A percentile compares a stretch with the other conserved stretches of the same genome.
Evolutionary conservation across 2,888 invertebrate species (phyloP).

Genomic region (Hirtodrosophila confusa): DNA sequence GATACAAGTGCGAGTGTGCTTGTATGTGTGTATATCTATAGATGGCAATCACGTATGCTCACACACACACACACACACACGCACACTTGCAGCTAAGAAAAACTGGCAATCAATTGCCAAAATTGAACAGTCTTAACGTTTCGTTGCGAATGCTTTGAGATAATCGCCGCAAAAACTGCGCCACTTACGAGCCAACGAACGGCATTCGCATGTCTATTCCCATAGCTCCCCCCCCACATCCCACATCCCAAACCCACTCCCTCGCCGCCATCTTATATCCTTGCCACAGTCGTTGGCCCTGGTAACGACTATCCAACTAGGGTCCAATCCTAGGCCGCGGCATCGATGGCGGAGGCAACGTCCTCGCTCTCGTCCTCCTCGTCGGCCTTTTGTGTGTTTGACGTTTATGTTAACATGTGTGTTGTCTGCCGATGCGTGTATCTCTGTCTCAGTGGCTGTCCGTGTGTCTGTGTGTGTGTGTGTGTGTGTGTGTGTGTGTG

Average conservation of each 20-base stretch:
- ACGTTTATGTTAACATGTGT: conserved; percentile 80
- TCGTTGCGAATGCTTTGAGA: conserved; percentile 61
- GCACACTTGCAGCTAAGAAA: conserved; percentile 36
- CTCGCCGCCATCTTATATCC: not conserved
- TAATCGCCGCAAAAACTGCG: conserved; percentile 73
- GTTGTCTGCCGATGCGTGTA: conserved; percentile 70
- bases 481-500: not conserved
- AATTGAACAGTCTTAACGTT: conserved; percentile 76
- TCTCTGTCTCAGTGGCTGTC: conserved; percentile 28
- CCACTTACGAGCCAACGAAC: conserved; percentile 65
- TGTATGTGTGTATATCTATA: conserved; percentile 30
- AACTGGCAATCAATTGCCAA: conserved; percentile 76
- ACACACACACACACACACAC: conserved; percentile 10
- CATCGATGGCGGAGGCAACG: conserved; percentile 24
- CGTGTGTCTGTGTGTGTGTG: conserved; percentile 1
- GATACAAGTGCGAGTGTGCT: conserved; percentile 3
- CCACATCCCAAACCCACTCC: not conserved
- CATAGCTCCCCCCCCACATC: not conserved
- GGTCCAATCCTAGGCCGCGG: conserved; percentile 47
- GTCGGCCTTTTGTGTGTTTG: conserved; percentile 75
- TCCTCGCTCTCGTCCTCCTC: not conserved
- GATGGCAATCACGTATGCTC: conserved; percentile 59
- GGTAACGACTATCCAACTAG: conserved; percentile 43
- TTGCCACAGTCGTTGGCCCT: conserved; percentile 14
- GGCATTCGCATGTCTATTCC: conserved; percentile 3